Evolutionary conservation across 2,113 vertebrate genomes (phyloP).

Genomic region (Vulpes lagopus): DNA sequence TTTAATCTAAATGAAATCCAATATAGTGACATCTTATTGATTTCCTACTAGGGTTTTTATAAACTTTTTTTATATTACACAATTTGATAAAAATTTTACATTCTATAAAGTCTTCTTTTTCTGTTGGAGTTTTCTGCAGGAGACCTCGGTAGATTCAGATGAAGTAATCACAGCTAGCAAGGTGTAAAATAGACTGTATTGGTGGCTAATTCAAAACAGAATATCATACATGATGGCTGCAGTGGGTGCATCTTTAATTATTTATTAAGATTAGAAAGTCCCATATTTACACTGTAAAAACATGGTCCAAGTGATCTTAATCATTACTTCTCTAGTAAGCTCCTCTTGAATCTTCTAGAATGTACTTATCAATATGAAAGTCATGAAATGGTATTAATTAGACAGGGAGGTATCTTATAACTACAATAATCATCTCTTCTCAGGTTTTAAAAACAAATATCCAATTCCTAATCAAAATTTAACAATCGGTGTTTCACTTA

Average conservation of each 20-base stretch:
- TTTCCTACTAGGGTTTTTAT: neutral
- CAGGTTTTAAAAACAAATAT: conserved; percentile 51
- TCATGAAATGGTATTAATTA: conserved; percentile 60
- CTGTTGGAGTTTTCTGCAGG: neutral
- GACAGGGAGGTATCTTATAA: neutral
- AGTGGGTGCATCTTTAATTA: neutral
- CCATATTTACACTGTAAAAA: neutral
- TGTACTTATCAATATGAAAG: conserved; percentile 62
- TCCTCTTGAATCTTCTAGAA: conserved; percentile 31
- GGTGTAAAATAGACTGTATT: neutral
- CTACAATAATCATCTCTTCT: conserved; percentile 64
- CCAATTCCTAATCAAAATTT: conserved; percentile 60
- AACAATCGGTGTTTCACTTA: conserved; percentile 55
- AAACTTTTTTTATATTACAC: neutral
- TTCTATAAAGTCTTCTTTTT: neutral
- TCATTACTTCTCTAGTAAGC: neutral
- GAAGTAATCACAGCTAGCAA: neutral
- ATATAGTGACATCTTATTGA: neutral
- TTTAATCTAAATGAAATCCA: conserved; percentile 34
- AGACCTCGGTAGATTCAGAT: neutral
- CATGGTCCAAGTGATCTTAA: neutral
- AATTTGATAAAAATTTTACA: neutral
- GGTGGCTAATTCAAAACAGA: conserved; percentile 23
- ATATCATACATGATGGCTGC: neutral
- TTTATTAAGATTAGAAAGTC: conserved; percentile 16